phyloP scores from a whole-genome alignment of 2,113 vertebrate species.

The Pelvicachromis taeniatus region DNA sequence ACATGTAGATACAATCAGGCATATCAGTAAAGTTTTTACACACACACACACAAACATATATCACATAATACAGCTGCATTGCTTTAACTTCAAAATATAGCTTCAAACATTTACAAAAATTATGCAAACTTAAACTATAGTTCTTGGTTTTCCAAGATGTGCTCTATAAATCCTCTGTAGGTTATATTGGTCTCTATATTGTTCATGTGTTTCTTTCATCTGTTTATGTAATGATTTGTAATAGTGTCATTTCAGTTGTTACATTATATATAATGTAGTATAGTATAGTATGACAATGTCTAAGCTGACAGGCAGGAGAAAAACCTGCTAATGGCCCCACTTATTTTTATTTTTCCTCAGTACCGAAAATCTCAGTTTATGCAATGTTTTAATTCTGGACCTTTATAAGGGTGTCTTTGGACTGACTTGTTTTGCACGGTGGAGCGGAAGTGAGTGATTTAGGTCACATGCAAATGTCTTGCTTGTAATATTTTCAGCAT shows the following conservation, averaged over 20 bases:
- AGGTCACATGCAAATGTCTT: constrained; percentile 77
- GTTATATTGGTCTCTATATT: neutral
- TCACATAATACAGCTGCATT: neutral
- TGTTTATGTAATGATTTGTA: neutral
- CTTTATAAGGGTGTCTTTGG: constrained; percentile 17
- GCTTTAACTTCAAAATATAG: neutral
- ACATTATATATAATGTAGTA: neutral
- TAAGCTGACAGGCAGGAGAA: neutral
- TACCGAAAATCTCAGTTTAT: neutral
- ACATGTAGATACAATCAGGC: neutral
- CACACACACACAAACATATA: neutral
- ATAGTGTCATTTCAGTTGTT: neutral
- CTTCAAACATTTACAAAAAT: neutral
- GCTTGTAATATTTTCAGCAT: constrained; percentile 75
- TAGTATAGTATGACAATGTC: neutral
- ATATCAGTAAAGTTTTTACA: neutral
- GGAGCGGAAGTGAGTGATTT: constrained; percentile 69
- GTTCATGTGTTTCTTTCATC: neutral
- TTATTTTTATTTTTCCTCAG: neutral
- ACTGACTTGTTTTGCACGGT: constrained; percentile 49
- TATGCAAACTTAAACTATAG: neutral
- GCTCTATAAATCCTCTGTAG: neutral
- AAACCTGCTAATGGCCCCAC: neutral
- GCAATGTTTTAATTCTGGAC: constrained; percentile 14
- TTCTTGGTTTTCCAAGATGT: neutral